These are phyloP conservation scores for Lepus americanus DNA, from an alignment of 2,113 vertebrate species.

Conservation along the genomic window DNA sequence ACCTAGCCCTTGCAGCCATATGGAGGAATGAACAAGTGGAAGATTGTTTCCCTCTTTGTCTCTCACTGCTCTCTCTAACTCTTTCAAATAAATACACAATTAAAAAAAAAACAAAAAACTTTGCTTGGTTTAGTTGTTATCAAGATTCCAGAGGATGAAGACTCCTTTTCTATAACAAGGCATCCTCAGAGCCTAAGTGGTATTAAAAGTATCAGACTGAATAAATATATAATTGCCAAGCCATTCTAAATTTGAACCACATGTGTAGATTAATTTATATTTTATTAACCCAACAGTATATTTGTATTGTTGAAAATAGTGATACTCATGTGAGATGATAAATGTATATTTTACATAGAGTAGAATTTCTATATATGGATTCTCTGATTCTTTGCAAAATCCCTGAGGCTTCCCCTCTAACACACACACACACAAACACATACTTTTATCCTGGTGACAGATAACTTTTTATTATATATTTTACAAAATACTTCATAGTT, in stretches of 20 bases:
- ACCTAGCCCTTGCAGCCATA: too few relatives aligned
- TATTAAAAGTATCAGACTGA: neutral
- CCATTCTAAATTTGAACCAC: neutral
- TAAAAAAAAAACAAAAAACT: too few relatives aligned
- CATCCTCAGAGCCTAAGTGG: neutral
- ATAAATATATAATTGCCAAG: neutral
- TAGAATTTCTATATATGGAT: neutral
- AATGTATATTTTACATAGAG: neutral
- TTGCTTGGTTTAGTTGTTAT: neutral
- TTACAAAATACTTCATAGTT: neutral
- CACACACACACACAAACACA: neutral
- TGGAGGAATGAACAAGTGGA: too few relatives aligned
- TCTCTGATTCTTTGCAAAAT: slow-evolving; percentile 23
- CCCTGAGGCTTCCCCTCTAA: neutral
- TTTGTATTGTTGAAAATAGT: slow-evolving; percentile 10
- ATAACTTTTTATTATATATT: neutral
- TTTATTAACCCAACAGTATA: neutral
- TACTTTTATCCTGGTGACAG: neutral
- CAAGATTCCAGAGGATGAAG: slow-evolving; percentile 12
- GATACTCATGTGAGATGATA: neutral
- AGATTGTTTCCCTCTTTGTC: too few relatives aligned
- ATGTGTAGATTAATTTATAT: neutral
- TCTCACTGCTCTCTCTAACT: too few relatives aligned
- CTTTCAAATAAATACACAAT: too few relatives aligned
- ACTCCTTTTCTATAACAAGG: neutral